Evolutionary conservation across 2,113 vertebrate genomes (phyloP), one percentile per base, ranked within the genome.

Genomic region (Platysteira castanea): DNA sequence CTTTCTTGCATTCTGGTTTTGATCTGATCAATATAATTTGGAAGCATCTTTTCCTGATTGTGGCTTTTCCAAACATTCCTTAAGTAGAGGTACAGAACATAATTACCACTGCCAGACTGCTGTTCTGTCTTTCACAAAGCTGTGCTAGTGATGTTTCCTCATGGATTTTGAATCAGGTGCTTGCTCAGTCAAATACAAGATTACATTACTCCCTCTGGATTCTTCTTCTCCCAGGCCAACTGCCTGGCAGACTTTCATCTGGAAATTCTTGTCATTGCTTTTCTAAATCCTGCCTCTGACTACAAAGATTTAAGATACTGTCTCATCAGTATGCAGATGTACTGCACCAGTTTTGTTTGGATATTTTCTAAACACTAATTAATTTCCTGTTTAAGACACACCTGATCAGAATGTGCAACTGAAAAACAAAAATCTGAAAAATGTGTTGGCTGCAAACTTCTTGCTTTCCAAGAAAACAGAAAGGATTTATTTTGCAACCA

Each of bases 351-450:
- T 39, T 95, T 52, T 87, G 57, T 94, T 92, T 95, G 70, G 61
- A 57, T 93, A 67, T 80, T 90, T 96, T 95, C 56, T 95, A 91
- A 96, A 87, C 79, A 65, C 18, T 96, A 97, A 96, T 97, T 97
- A 85, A 89, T 96, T 97, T 96, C 33, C 75, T 50, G n/a, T 90
- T 87, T 80, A 85, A 96, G 56, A 75, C 68, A 64, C 61, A 87
- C 54, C 75, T 92, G 82, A 92, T 60, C 42, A 79, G 67, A 97
- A 96, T 93, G 35, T 37, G 13, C 20, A 90, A 78, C 35, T 6
- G 26, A 39, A 69, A 60, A 41, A n/a, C 23, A 78, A 53, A 87
- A 82, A 86, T 70, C 50, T 67, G 42, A 53, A 87, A 70, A 39
- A 91, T 61, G 2, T 15, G 4, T 59, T 90, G 13, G 24, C 27